Conservation (phyloP, 2,797 vertebrate genomes). For the Acestrorhynchus altus region DNA sequence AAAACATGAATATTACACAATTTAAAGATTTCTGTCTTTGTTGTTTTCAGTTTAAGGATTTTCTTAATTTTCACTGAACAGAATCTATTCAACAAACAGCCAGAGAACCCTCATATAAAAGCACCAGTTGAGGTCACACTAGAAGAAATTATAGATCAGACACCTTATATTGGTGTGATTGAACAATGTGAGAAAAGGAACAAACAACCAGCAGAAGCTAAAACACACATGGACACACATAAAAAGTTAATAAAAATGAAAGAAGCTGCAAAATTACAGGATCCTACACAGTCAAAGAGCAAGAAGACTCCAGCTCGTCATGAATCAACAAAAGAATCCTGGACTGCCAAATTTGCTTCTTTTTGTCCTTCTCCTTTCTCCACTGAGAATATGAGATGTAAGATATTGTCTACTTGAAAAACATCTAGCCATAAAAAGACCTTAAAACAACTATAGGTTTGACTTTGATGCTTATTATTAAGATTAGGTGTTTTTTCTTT, state of each 20-base stretch:
- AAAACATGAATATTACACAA: background rate
- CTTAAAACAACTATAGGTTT: too few species aligned
- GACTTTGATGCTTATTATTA: too few species aligned
- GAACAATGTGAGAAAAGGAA: slow-evolving; percentile 32
- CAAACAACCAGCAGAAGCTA: slow-evolving; percentile 5
- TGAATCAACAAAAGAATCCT: slow-evolving; percentile 55
- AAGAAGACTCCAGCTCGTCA: slow-evolving; percentile 43
- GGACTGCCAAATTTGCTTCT: slow-evolving; percentile 55
- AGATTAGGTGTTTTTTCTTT: slow-evolving; percentile 40
- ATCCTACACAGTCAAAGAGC: background rate
- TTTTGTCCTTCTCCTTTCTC: slow-evolving; percentile 66
- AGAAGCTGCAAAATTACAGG: background rate
- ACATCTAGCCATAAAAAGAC: background rate
- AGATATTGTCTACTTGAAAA: slow-evolving; percentile 61
- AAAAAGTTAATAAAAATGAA: slow-evolving; percentile 31
- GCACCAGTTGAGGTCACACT: slow-evolving; percentile 7
- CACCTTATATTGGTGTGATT: background rate
- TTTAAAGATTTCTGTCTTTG: background rate
- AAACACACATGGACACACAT: background rate
- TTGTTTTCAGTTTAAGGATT: background rate
- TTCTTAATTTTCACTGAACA: slow-evolving; percentile 32
- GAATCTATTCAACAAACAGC: slow-evolving; percentile 38
- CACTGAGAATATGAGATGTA: slow-evolving; percentile 87
- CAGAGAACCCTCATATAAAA: slow-evolving; percentile 1
- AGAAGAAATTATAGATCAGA: background rate